phyloP scores from a whole-genome alignment of 2,113 vertebrate genomes.

The Cyphomyrus discorhynchus region DNA sequence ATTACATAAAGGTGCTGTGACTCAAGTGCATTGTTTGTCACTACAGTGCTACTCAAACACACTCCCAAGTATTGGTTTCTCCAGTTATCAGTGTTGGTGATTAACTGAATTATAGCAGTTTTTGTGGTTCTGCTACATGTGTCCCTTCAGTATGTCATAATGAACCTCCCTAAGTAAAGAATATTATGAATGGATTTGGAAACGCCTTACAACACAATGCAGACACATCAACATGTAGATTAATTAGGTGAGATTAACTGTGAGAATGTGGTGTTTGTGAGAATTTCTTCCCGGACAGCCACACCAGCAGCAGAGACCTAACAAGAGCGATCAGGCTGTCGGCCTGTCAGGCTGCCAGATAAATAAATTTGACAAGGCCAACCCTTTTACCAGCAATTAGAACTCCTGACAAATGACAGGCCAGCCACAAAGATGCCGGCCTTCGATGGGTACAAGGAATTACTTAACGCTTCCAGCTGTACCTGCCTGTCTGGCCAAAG shows the following conservation, averaged over 20 bases:
- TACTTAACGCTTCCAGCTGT: slow-evolving; percentile 18
- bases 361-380: background rate
- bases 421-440: slow-evolving; percentile 1
- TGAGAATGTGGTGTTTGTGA: background rate
- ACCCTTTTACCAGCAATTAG: slow-evolving; percentile 22
- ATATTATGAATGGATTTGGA: background rate
- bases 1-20: background rate
- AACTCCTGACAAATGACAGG: slow-evolving; percentile 14
- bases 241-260: background rate
- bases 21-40: background rate
- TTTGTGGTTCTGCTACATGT: background rate
- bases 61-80: background rate
- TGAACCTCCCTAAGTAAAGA: background rate
- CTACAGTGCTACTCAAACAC: background rate
- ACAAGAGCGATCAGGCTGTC: background rate
- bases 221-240: background rate
- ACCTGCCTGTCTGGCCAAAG: background rate
- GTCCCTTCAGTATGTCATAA: background rate
- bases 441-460: slow-evolving; percentile 18
- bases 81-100: background rate
- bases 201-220: background rate
- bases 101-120: background rate
- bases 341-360: background rate
- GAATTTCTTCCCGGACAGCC: background rate
- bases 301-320: background rate